A percentile compares a stretch with the other conserved stretches of the same genome.
Conservation (phyloP, 2,888 invertebrate genomes). For the Platypus cylindrus region DNA sequence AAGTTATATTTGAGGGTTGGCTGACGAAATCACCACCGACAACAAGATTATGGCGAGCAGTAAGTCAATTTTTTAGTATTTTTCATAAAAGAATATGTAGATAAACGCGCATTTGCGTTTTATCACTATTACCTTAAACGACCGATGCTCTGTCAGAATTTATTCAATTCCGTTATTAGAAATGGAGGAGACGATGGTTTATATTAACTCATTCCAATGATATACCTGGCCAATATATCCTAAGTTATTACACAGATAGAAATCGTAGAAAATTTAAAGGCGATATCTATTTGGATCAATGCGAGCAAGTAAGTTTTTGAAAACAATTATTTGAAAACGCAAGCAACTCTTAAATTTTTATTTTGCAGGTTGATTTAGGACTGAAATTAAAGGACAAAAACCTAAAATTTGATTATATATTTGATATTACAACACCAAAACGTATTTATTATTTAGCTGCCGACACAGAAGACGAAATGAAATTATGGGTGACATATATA, state of each 20-base stretch:
- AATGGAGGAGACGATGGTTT: slow-evolving; percentile 94
- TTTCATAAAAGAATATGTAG: too few species aligned
- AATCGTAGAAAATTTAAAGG: slow-evolving; percentile 77
- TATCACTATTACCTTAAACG: too few species aligned
- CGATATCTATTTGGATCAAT: slow-evolving; percentile 86
- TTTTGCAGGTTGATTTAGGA: slow-evolving; percentile 60
- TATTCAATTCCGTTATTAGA: too few species aligned
- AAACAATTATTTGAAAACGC: neutral
- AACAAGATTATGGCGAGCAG: slow-evolving; percentile 85
- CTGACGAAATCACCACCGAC: slow-evolving; percentile 90
- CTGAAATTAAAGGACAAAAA: slow-evolving; percentile 71
- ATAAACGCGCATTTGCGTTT: too few species aligned
- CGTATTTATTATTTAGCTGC: slow-evolving; percentile 88
- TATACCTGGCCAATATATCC: slow-evolving; percentile 83
- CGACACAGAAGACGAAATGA: slow-evolving; percentile 85
- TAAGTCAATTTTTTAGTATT: too few species aligned
- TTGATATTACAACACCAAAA: slow-evolving; percentile 78
- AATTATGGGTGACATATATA: slow-evolving; percentile 88
- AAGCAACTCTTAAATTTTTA: slow-evolving; percentile 1
- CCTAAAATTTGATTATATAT: slow-evolving; percentile 72
- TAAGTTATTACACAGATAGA: slow-evolving; percentile 87
- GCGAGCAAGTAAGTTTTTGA: slow-evolving; percentile 55
- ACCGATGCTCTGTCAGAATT: too few species aligned
- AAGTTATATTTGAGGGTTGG: slow-evolving; percentile 85
- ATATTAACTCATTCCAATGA: slow-evolving; percentile 82